Base-by-base conservation (phyloP, 2,888 invertebrate genomes). In the Oxystoma pomonae region DNA sequence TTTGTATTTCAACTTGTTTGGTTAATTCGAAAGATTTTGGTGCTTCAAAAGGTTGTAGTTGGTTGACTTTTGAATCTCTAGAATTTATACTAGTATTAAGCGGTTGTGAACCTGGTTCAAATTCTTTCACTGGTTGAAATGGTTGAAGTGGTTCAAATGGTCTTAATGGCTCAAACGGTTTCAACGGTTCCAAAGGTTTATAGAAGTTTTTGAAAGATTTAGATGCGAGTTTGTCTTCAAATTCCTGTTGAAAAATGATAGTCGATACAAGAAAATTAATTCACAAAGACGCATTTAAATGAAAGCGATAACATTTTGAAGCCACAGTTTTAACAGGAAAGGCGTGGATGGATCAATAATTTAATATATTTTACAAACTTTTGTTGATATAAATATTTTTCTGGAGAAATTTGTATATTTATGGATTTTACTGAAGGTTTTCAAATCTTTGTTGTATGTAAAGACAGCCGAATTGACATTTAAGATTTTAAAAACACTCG, bases 11-110 rank as follows among this genome's bases (percentile, higher is more conserved):
- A 1, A 77, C 66, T 67, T 77, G 71, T 64, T 76, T 76, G 1
- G 75, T 73, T n/a, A 77, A 62, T 63, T 78, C 77, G 62, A 78
- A 76, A 2, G 78, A 76, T 69, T 75, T 77, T 3, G 75, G 76
- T 3, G 75, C 70, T 58, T 78, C 78, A 56, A 79, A 77, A 7
- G 77, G 75, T 64, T 74, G 65, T 52, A 77, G 66, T 1, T 77
- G 77, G 12, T 35, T 12, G 3, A 35, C 12, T 35, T 35, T 35
- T 35, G 35, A 7, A 7, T 12, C 35, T 35, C 35, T 35, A 35
- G 12, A 35, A 35, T 35, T 35, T 35, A 35, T 3, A 35, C 12
- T 12, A 7, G 3, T 12, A 12, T 35, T 35, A 35, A 35, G 12
- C 3, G 12, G 3, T 3, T 35, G 5, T 35, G 12, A 7, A 7